Percentiles rank a stretch among this genome's conserved stretches.
Conservation (phyloP, 2,797 vertebrate species). For the Gila robusta region DNA sequence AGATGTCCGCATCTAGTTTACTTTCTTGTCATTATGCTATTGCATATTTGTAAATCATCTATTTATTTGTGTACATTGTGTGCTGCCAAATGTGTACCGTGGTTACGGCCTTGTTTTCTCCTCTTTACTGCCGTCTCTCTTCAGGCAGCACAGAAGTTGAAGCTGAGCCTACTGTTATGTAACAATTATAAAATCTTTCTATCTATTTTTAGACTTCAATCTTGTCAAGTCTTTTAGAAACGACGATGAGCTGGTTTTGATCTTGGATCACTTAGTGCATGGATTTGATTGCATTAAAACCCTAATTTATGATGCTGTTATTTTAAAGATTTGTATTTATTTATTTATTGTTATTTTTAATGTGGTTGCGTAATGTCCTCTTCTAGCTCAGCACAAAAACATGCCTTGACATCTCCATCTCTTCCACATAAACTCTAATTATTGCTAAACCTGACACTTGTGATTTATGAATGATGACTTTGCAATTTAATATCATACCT, state of each 20-base stretch:
- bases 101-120: neutral
- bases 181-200: conserved; percentile 14
- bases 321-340: conserved; percentile 12
- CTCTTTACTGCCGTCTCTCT: neutral
- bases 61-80: neutral
- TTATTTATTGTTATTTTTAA: neutral
- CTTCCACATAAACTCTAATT: conserved; percentile 8
- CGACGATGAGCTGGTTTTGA: conserved; percentile 8
- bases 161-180: conserved; percentile 15
- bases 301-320: neutral
- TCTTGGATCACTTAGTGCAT: neutral
- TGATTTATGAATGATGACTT: conserved; percentile 26
- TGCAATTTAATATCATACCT: conserved; percentile 2
- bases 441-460: conserved; percentile 30
- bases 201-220: conserved; percentile 18
- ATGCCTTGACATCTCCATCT: conserved; percentile 42
- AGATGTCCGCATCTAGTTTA: neutral
- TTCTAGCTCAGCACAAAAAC: conserved; percentile 30
- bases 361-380: conserved; percentile 27
- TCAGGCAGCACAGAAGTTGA: conserved; percentile 1
- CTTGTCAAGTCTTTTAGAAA: conserved; percentile 11
- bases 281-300: neutral
- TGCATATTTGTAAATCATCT: neutral
- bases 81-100: neutral
- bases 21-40: neutral